A percentile compares a stretch with the other conserved stretches of the same genome.
Evolutionary conservation across 1,140 invertebrate species (phyloP).

Genomic region (Scaptodrosophila lebanonensis): DNA sequence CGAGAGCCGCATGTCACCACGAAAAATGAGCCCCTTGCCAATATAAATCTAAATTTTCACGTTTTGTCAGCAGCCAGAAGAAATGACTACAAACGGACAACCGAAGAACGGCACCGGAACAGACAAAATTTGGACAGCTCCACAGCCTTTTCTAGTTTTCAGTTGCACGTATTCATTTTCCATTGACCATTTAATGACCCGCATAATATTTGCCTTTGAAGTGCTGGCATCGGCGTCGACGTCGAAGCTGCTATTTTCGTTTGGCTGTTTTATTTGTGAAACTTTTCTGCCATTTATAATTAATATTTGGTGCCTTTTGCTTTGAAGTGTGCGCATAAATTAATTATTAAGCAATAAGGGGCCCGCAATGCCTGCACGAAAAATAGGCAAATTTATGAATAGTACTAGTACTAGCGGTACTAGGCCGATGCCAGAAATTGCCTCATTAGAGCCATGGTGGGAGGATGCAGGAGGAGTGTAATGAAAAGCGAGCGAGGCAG

Average conservation of each 20-base stretch:
- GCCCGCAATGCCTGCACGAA: no score
- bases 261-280: slow-evolving; percentile 24
- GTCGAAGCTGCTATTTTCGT: background rate
- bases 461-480: background rate
- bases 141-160: no score
- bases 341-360: slow-evolving; percentile 40
- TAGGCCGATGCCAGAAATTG: no score
- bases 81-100: no score
- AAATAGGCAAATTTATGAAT: no score
- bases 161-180: background rate
- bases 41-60: no score
- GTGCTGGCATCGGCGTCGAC: slow-evolving; percentile 3
- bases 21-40: no score
- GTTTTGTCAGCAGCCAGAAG: no score
- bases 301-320: slow-evolving; percentile 42
- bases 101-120: no score
- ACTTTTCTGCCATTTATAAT: slow-evolving; percentile 46
- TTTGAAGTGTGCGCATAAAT: slow-evolving; percentile 42
- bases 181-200: slow-evolving; percentile 57
- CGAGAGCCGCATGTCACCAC: background rate
- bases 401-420: no score
- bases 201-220: slow-evolving; percentile 52
- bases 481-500: slow-evolving; percentile 4
- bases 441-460: no score
- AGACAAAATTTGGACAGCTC: slow-evolving; percentile 13